These are phyloP conservation scores for Columbina picui DNA, from an alignment of 2,113 vertebrate genomes.

Conservation along the genomic window DNA sequence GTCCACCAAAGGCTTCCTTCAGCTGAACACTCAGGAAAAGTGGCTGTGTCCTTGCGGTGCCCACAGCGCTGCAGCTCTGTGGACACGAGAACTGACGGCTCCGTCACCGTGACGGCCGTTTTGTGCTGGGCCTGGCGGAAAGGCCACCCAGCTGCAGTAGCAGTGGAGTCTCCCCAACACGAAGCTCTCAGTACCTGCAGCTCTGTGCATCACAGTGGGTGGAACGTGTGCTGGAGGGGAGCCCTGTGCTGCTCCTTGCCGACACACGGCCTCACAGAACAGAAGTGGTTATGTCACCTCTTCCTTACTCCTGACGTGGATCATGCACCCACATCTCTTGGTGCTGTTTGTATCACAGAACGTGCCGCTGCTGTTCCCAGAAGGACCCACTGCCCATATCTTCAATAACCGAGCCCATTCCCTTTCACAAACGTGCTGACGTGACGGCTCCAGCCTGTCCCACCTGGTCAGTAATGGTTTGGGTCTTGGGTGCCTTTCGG, in stretches of 20 bases:
- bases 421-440: not conserved
- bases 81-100: not conserved
- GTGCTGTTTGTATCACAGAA: not conserved
- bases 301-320: not conserved
- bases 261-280: fast-evolving
- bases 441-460: not conserved
- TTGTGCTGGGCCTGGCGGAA: fast-evolving
- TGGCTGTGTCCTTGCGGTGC: not conserved
- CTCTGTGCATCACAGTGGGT: not conserved
- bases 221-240: not conserved
- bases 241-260: not conserved
- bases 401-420: not conserved
- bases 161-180: not conserved
- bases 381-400: fast-evolving
- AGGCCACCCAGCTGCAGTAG: not conserved
- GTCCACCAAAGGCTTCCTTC: not conserved
- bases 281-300: not conserved
- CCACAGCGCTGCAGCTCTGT: not conserved
- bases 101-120: not conserved
- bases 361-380: not conserved
- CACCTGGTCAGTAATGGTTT: not conserved
- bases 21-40: not conserved
- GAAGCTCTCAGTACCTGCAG: not conserved
- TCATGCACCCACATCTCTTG: not conserved
- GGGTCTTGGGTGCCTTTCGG: not conserved